A percentile compares a stretch with the other conserved stretches of the same genome.
phyloP scores from a whole-genome alignment of 2,888 invertebrate genomes.

The Crematogaster levior region DNA sequence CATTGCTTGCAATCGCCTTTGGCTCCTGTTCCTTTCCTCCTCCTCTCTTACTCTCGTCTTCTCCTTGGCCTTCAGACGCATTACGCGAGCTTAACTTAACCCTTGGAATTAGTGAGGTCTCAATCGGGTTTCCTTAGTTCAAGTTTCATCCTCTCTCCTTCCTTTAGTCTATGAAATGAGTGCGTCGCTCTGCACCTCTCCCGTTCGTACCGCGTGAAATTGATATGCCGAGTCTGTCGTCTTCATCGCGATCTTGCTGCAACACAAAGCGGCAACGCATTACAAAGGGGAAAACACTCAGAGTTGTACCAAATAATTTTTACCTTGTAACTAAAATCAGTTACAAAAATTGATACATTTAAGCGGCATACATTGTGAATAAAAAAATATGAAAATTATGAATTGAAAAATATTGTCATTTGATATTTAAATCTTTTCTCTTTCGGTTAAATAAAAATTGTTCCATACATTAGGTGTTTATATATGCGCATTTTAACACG shows the following conservation, averaged over 20 bases:
- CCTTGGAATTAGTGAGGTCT: slow-evolving; percentile 76
- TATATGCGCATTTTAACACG: not conserved
- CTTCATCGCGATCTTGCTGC: slow-evolving; percentile 41
- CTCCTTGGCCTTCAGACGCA: slow-evolving; percentile 57
- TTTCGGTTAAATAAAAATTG: not conserved
- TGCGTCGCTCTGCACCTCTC: not conserved
- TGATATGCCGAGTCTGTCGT: slow-evolving; percentile 69
- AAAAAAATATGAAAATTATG: too few species aligned
- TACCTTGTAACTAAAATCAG: not conserved
- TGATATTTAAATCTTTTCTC: not conserved
- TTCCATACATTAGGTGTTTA: not conserved
- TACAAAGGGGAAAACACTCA: not conserved
- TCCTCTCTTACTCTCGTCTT: slow-evolving; percentile 1
- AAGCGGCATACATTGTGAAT: not conserved
- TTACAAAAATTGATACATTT: not conserved
- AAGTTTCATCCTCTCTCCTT: slow-evolving; percentile 61
- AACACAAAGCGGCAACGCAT: slow-evolving; percentile 13
- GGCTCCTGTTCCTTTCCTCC: not conserved
- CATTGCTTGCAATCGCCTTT: slow-evolving; percentile 51
- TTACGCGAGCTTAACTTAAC: slow-evolving; percentile 78
- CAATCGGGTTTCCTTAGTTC: slow-evolving; percentile 81
- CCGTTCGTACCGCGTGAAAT: slow-evolving; percentile 70
- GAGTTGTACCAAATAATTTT: not conserved
- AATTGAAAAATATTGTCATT: not conserved
- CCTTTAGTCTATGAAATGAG: slow-evolving; percentile 45